Base-by-base conservation (phyloP, 1,140 invertebrate species). In the Elysia chlorotica region DNA sequence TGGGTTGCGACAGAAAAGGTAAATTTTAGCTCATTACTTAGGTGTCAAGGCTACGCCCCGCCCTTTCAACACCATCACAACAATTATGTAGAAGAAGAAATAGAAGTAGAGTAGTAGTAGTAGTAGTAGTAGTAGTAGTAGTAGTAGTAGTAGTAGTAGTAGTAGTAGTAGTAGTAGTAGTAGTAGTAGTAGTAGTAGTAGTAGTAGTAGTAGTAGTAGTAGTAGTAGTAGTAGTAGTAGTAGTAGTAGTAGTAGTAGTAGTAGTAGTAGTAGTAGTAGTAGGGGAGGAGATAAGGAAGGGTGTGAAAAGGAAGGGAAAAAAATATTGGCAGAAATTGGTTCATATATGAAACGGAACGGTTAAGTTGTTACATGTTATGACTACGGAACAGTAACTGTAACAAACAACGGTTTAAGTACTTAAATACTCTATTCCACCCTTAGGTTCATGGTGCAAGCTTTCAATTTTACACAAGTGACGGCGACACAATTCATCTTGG, bases 1-100 rank as follows among this genome's bases (percentile, higher is more conserved):
- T 65, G 63, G 63, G 63, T 65, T 19, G 37, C 36, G 5, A 41
- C 36, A 41, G 37, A 65, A 41, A 65, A 65, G 63, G 63, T 65
- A 1, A 41, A 17, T 65, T n/a, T 30, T 35, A 14, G 6, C 19
- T 6, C 10, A 14, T 14, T 59, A 28, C 28, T 25, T 59, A 6
- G 59, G 31, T 21, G 21, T 62, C 59, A 62, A 62, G 31, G 19
- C 37, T 4, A 19, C 37, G 31, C 14, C 30, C 59, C 21, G 31
- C n/a, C 31, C 59, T 33, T 62, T 62, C 59, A 62, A 35, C 37
- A 35, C 33, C 17, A 35, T 62, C 30, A 33, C 3, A 23, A 33
- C 5, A 19, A 62, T 1, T 21, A 35, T 31, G 1, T 35, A 62
- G 37, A 35, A 35, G 31, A 62, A 35, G 4, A 62, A 21, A 19